Percentiles rank a stretch among this genome's conserved stretches.
phyloP scores from a whole-genome alignment of 2,888 invertebrate genomes.

The Slavum lentiscoides region DNA sequence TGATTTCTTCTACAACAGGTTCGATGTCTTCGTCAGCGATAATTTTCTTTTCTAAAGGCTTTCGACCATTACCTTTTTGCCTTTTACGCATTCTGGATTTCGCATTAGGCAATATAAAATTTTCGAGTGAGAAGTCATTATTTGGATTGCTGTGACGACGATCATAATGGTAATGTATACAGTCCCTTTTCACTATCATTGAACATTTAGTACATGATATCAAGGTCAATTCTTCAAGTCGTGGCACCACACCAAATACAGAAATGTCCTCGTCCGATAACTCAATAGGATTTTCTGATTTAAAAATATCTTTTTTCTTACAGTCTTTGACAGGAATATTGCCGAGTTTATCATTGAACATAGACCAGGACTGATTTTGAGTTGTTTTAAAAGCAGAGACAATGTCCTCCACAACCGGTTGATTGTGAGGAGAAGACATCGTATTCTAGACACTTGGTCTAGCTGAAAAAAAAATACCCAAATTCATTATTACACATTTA shows the following conservation, averaged over 20 bases:
- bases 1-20: conserved; percentile 25
- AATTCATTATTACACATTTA: conserved; percentile 27
- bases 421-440: conserved; percentile 31
- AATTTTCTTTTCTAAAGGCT: conserved; percentile 14
- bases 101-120: conserved; percentile 10
- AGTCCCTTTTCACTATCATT: conserved; percentile 47
- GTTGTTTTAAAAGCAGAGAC: conserved; percentile 36
- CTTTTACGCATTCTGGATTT: conserved; percentile 40
- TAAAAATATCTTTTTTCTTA: conserved; percentile 24
- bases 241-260: conserved; percentile 35
- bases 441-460: conserved; percentile 41
- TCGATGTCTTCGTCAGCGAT: background rate
- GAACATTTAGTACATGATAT: conserved; percentile 42
- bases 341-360: conserved; percentile 20
- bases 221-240: conserved; percentile 37
- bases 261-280: conserved; percentile 26
- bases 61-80: conserved; percentile 23
- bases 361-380: conserved; percentile 50
- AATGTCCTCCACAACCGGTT: conserved; percentile 33
- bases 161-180: conserved; percentile 30
- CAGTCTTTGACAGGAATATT: background rate
- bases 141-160: conserved; percentile 24
- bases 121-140: conserved; percentile 34
- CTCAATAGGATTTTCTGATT: conserved; percentile 34
- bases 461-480: conserved; percentile 44